Evolutionary conservation across 2,113 vertebrate species (phyloP).

Genomic region (Notechis scutatus): DNA sequence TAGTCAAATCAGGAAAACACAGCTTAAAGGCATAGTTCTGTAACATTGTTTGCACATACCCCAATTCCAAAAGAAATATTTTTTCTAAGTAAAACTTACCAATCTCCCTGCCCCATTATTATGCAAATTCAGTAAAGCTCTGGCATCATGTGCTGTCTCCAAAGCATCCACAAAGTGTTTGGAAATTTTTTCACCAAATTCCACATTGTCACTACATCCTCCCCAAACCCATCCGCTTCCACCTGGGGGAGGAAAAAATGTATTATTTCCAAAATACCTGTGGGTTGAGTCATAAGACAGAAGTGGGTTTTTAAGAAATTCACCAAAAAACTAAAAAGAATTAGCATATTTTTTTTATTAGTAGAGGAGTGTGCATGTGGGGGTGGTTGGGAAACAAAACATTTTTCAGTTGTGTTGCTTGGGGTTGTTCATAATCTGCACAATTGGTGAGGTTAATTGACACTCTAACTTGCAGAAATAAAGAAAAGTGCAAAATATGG

Average conservation of each 20-base stretch:
- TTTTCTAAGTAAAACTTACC: conserved; percentile 69
- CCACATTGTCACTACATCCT: conserved; percentile 93
- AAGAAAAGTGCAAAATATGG: background rate
- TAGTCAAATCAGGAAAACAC: background rate
- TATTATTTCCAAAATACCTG: background rate
- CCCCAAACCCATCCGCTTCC: conserved; percentile 97
- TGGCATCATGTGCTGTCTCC: conserved; percentile 88
- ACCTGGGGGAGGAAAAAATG: conserved; percentile 65
- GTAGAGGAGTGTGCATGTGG: no score
- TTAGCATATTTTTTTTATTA: background rate
- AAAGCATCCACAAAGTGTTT: conserved; percentile 92
- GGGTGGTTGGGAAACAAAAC: background rate
- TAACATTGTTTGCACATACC: background rate
- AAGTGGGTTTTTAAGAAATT: background rate
- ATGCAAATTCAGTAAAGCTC: conserved; percentile 91
- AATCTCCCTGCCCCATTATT: conserved; percentile 93
- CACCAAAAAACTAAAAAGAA: background rate
- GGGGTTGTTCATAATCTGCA: background rate
- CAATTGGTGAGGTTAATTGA: fast-evolving
- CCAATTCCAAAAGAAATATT: background rate
- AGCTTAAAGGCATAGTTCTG: background rate
- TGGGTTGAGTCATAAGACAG: background rate
- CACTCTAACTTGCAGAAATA: background rate
- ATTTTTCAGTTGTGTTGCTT: background rate
- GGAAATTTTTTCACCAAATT: conserved; percentile 91